Percentiles rank a stretch among this genome's conserved stretches.
Evolutionary conservation across 2,113 vertebrate genomes (phyloP).

Genomic region (Lethenteron reissneri): DNA sequence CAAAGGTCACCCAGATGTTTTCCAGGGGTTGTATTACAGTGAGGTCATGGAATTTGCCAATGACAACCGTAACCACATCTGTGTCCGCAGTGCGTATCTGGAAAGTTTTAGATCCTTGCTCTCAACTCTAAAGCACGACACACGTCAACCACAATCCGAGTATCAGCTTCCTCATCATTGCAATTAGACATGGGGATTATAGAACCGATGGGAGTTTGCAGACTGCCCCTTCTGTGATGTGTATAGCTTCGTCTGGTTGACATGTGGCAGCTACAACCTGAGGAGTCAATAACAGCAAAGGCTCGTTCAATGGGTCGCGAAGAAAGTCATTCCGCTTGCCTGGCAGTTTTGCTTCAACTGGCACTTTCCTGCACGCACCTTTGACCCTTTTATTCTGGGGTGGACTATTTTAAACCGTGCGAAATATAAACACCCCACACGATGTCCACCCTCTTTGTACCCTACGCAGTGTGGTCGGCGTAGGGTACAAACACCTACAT

Average conservation of each 20-base stretch:
- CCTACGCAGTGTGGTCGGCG: background rate
- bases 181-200: conserved; percentile 3
- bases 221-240: background rate
- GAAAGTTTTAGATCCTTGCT: background rate
- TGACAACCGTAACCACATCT: background rate
- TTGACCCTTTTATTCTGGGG: background rate
- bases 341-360: background rate
- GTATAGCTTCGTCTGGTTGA: background rate
- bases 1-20: conserved; percentile 3
- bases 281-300: background rate
- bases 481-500: background rate
- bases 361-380: background rate
- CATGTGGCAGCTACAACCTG: background rate
- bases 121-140: background rate
- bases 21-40: background rate
- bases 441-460: background rate
- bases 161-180: conserved; percentile 7
- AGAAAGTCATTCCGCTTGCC: background rate
- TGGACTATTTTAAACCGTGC: background rate
- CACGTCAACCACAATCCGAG: background rate
- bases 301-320: background rate
- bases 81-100: background rate
- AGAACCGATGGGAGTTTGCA: background rate
- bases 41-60: background rate
- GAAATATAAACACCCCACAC: background rate